Evolutionary conservation across 2,113 vertebrate species (phyloP).

Genomic region (Emydocephalus ijimae): DNA sequence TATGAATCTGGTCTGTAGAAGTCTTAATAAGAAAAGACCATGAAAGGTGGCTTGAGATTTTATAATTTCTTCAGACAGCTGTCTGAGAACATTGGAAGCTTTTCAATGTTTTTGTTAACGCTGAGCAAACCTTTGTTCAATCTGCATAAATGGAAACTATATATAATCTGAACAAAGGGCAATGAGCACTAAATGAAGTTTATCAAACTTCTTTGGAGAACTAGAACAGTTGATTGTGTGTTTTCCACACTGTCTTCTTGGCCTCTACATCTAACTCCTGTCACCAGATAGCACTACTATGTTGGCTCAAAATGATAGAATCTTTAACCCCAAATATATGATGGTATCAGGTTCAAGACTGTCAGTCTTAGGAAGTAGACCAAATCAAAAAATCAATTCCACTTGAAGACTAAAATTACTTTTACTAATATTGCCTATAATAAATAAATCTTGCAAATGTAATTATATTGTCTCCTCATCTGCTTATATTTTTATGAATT

Average conservation of each 20-base stretch:
- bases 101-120: background rate
- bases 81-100: too few relatives aligned
- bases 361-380: background rate
- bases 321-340: background rate
- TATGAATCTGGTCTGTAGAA: background rate
- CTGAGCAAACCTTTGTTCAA: background rate
- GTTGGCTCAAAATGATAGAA: background rate
- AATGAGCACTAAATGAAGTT: background rate
- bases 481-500: background rate
- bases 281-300: background rate
- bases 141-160: background rate
- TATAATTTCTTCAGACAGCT: background rate
- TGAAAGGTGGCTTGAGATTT: background rate
- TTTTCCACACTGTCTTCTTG: too few relatives aligned
- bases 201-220: background rate
- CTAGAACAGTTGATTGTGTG: background rate
- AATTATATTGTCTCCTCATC: background rate
- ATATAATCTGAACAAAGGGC: background rate
- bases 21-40: background rate
- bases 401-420: background rate
- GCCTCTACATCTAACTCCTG: background rate
- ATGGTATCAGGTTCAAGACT: background rate
- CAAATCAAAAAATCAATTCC: background rate
- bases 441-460: background rate
- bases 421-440: background rate